These are phyloP conservation scores for Artemia sinica DNA, from an alignment of 2,888 invertebrate species.

Conservation along the genomic window DNA sequence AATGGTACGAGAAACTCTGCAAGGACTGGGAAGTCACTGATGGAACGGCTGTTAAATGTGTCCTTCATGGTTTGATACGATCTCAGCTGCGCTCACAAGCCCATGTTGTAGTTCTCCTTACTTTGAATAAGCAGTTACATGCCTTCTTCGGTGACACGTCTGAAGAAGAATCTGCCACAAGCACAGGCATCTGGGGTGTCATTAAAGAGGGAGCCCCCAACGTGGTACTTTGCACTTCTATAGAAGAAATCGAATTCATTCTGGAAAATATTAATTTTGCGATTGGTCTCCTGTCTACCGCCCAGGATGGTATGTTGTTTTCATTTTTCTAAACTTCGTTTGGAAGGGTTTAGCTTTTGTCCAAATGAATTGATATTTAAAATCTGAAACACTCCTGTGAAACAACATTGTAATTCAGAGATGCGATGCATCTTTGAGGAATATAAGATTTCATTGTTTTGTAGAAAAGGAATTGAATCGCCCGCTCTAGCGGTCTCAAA, in stretches of 20 bases:
- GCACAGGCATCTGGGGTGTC: not conserved
- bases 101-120: not conserved
- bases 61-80: not conserved
- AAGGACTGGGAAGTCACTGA: slow-evolving; percentile 6
- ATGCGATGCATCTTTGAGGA: too few relatives aligned
- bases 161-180: not conserved
- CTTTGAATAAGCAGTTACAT: not conserved
- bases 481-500: too few relatives aligned
- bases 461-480: too few relatives aligned
- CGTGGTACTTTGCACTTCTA: not conserved
- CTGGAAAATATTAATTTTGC: not conserved
- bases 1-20: slow-evolving; percentile 3
- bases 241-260: not conserved
- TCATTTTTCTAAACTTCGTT: not conserved
- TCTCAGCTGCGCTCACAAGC: not conserved
- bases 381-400: too few relatives aligned
- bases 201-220: not conserved
- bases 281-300: not conserved
- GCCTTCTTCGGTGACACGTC: not conserved
- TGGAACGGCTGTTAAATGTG: not conserved
- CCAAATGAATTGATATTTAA: too few relatives aligned
- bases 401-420: too few relatives aligned
- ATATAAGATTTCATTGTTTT: too few relatives aligned
- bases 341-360: not conserved
- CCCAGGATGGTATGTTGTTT: not conserved